phyloP scores from a whole-genome alignment of 2,797 vertebrate species.

The Remorina albescens region DNA sequence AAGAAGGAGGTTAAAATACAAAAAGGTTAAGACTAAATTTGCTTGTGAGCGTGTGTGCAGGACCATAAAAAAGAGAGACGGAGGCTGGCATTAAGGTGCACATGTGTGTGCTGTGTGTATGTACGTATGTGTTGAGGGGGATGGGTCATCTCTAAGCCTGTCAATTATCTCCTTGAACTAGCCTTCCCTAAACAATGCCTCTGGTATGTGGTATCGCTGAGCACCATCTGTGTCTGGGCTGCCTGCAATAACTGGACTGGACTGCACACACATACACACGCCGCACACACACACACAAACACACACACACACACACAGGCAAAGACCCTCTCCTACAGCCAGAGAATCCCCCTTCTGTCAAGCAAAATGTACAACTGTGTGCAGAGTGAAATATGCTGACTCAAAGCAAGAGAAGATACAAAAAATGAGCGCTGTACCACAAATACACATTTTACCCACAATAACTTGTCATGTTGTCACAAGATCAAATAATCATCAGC shows the following conservation, averaged over 20 bases:
- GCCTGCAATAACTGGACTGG: slow-evolving; percentile 89
- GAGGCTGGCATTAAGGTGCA: slow-evolving; percentile 68
- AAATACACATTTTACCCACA: neutral
- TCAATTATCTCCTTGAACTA: slow-evolving; percentile 87
- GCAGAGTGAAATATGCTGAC: slow-evolving; percentile 70
- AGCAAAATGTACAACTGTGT: slow-evolving; percentile 61
- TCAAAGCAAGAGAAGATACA: slow-evolving; percentile 48
- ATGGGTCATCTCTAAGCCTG: slow-evolving; percentile 80
- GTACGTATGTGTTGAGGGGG: slow-evolving; percentile 37
- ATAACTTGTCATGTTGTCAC: neutral
- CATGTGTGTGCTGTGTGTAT: slow-evolving; percentile 38
- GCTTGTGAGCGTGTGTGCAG: slow-evolving; percentile 55
- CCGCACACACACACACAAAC: slow-evolving; percentile 30
- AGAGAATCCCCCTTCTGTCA: slow-evolving; percentile 38
- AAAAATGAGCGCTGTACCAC: neutral
- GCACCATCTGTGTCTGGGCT: slow-evolving; percentile 88
- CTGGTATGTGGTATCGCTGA: slow-evolving; percentile 89
- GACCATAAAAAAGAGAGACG: slow-evolving; percentile 61
- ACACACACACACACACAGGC: slow-evolving; percentile 30
- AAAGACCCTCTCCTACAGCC: slow-evolving; percentile 31
- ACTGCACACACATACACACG: slow-evolving; percentile 66
- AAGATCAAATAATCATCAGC: slow-evolving; percentile 14
- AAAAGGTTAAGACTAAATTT: slow-evolving; percentile 46
- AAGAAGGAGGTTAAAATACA: slow-evolving; percentile 53
- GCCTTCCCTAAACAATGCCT: slow-evolving; percentile 89